Conservation (phyloP, 2,888 invertebrate genomes). For the Microctonus aethiopoides region DNA sequence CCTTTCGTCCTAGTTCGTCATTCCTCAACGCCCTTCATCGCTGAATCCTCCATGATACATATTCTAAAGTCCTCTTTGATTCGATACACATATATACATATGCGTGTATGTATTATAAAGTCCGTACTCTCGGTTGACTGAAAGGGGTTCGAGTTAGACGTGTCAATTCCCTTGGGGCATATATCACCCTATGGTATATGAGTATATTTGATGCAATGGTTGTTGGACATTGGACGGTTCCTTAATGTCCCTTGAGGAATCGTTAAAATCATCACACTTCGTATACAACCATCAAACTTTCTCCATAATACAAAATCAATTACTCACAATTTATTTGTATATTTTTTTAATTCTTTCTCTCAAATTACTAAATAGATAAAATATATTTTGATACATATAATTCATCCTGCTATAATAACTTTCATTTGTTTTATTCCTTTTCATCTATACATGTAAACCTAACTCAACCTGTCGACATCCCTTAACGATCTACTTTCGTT, state of each 20-base stretch:
- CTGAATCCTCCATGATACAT: slow-evolving; percentile 31
- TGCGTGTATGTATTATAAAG: slow-evolving; percentile 4
- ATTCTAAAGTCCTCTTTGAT: slow-evolving; percentile 37
- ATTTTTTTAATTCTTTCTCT: too few species aligned
- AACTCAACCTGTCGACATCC: not conserved
- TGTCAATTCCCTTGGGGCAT: slow-evolving; percentile 34
- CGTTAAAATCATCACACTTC: slow-evolving; percentile 52
- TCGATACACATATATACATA: too few species aligned
- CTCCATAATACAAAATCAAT: slow-evolving; percentile 31
- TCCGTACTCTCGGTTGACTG: slow-evolving; percentile 41
- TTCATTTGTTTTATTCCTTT: not conserved
- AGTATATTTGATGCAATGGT: slow-evolving; percentile 8
- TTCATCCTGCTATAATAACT: not conserved
- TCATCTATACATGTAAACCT: not conserved
- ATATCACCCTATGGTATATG: slow-evolving; percentile 19
- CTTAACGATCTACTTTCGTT: slow-evolving; percentile 5
- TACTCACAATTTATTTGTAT: not conserved
- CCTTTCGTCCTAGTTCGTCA: slow-evolving; percentile 47
- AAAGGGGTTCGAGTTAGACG: slow-evolving; percentile 43
- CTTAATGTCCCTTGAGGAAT: slow-evolving; percentile 57
- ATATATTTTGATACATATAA: not conserved
- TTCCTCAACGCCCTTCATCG: slow-evolving; percentile 35
- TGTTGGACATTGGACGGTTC: slow-evolving; percentile 28
- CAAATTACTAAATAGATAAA: not conserved
- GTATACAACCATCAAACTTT: slow-evolving; percentile 30